These are phyloP conservation scores for Drosophila diplacantha DNA, from an alignment of 2,888 invertebrate genomes.

Conservation along the genomic window DNA sequence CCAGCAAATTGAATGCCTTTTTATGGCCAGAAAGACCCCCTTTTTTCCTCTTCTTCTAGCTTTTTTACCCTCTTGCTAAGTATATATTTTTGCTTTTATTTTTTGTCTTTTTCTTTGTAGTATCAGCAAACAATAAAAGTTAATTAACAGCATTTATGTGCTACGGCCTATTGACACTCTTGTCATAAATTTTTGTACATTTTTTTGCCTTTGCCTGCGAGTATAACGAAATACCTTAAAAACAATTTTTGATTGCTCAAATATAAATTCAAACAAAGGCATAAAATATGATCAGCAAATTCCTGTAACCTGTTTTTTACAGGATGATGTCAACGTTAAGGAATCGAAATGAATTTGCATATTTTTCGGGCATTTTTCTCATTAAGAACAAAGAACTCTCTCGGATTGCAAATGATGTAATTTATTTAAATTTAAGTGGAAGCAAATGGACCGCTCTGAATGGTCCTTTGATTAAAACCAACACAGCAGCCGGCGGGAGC, in stretches of 20 bases:
- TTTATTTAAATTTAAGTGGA: conserved; percentile 60
- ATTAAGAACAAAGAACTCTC: conserved; percentile 43
- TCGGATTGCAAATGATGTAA: conserved; percentile 49
- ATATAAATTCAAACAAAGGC: conserved; percentile 30
- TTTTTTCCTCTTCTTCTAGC: conserved; percentile 36
- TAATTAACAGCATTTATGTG: conserved; percentile 66
- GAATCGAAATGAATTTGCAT: conserved; percentile 40
- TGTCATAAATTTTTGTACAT: conserved; percentile 34
- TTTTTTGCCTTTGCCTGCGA: conserved; percentile 1
- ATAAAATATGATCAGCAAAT: conserved; percentile 21
- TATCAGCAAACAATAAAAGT: conserved; percentile 67
- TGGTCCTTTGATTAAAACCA: conserved; percentile 51
- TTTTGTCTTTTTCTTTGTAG: conserved; percentile 14
- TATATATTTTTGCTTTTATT: not conserved
- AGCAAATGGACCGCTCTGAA: conserved; percentile 31
- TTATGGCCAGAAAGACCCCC: conserved; percentile 33
- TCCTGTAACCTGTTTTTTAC: conserved; percentile 52
- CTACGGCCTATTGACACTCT: conserved; percentile 63
- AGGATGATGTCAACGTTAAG: conserved; percentile 29
- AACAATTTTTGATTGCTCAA: conserved; percentile 18
- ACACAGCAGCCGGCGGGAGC: conserved; percentile 40
- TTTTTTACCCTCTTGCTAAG: not conserved
- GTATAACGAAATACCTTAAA: conserved; percentile 6
- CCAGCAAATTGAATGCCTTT: conserved; percentile 58
- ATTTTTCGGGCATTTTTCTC: conserved; percentile 4